Evolutionary conservation across 2,113 vertebrate species (phyloP).

Genomic region (Cryptotis parvus): DNA sequence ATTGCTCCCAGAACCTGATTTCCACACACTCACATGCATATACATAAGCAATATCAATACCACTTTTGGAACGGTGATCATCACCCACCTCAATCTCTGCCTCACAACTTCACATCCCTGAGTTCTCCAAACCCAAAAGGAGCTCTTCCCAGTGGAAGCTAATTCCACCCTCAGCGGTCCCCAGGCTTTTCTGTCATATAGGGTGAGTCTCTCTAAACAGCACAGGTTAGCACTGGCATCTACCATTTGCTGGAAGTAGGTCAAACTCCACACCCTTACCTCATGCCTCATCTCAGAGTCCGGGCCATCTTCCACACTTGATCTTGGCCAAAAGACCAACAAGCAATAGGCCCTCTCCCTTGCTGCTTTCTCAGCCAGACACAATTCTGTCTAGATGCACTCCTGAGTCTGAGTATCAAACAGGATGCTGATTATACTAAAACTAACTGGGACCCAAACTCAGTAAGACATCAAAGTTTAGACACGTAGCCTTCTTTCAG

Average conservation of each 20-base stretch:
- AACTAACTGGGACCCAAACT: conserved; percentile 12
- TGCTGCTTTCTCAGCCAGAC: conserved; percentile 8
- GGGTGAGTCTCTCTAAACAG: not conserved
- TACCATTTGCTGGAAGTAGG: not conserved
- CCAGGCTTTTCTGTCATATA: not conserved
- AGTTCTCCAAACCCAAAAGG: not conserved
- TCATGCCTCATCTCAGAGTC: not conserved
- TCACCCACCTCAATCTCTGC: not conserved
- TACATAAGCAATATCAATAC: not conserved
- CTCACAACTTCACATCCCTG: not conserved
- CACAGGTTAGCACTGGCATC: not conserved
- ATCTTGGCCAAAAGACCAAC: too few relatives aligned
- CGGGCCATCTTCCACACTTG: not conserved
- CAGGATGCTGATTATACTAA: not conserved
- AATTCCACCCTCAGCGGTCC: not conserved
- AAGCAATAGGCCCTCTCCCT: too few relatives aligned
- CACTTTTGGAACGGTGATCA: not conserved
- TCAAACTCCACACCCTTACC: not conserved
- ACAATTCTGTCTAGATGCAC: not conserved
- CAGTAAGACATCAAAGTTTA: conserved; percentile 24
- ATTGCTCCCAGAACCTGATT: not conserved
- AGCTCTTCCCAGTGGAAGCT: not conserved
- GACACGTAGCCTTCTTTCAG: not conserved
- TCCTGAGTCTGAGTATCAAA: not conserved
- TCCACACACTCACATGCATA: not conserved